Base-by-base conservation (phyloP, 2,888 invertebrate species). In the Volucella bombylans region DNA sequence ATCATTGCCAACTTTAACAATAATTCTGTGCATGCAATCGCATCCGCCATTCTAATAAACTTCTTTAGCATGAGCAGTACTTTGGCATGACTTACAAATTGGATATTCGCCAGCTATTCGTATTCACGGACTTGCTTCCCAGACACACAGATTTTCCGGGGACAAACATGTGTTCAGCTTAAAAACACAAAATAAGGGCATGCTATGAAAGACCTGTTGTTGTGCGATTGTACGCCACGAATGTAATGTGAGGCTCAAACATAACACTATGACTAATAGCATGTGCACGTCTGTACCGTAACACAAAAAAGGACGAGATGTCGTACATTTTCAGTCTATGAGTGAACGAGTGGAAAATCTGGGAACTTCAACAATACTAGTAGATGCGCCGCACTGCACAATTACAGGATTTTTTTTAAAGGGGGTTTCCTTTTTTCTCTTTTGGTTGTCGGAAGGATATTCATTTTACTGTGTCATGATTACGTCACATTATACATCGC, bases 281-380 rank as follows among this genome's bases (percentile, higher is more conserved):
- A 54, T 72, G 31, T 72, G 43, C 23, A 11, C 50, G 61, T 59
- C 43, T 55, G 45, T 4, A 6, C 31, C 6, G 31, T 31, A 62
- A 11, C 39, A 38, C n/a, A 59, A 50, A 71, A 52, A 50, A 38
- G 15, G 11, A 45, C 31, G 12, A n/a, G n/a, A 11, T 68, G 55
- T 55, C 31, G 47, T 41, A 71, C 50, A 45, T 68, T 68, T 15
- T 6, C 6, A 31, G 31, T 31, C 31, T 31, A 31, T 1, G 6
- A n/a, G 39, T 50, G 59, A 62, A 64, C 8, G 52, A 43, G 57
- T 74, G 41, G 23, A 74, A 65, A 65, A 74, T 65, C 49, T 49
- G 41, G 57, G 15, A 50, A 59, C 59, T 43, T 31, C 49, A 50
- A 14, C 73, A 65, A 31, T 15, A 57, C 55, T 50, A 59, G 74